Base-by-base conservation (phyloP, 2,113 vertebrate genomes). In the Epinephelus cyanopodus region DNA sequence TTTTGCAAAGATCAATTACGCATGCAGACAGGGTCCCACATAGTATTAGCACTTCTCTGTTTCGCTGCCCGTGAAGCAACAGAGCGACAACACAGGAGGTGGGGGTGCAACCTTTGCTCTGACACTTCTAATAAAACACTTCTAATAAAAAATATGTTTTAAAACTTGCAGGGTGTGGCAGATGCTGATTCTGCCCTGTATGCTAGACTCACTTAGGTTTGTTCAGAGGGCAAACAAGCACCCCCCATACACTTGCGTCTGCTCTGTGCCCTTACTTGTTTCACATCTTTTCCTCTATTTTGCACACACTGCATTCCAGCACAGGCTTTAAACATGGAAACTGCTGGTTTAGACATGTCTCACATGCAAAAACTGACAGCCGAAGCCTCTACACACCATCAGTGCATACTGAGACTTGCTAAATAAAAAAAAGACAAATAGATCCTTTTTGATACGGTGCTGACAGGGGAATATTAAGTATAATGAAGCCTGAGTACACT, bases 231-330 rank as follows among this genome's bases (percentile, higher is more conserved):
- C 42, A 37, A 29, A 58, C 27, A 63, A 54, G 0, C 23, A 23
- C 27, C 27, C 33, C 8, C 57, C 18, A 15, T 37, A 68, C 39
- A 19, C 29, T 25, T 29, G 56, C 25, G 25, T 29, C 37, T 45
- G 9, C 42, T 45, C 11, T 45, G 42, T 57, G 39, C 53, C 65
- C 23, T 69, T 52, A 60, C 63, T 56, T 63, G 53, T 58, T n/a
- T 68, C 21, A 25, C 53, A 65, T 68, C 25, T 21, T 69, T 63
- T 52, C 56, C 57, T 72, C 42, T 45, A 45, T 45, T 45, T 45
- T 45, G 2, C 37, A 58, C 63, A 74, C 48, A 47, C 53, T 64
- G 56, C 75, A 85, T 85, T 80, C 83, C 80, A 68, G 21, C 52
- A 42, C 33, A 77, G 23, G 25, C 63, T 70, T 14, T 81, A 71